Percentiles rank a stretch among this genome's conserved stretches.
Conservation (phyloP, 1,140 invertebrate species). For the Luehdorfia chinensis region DNA sequence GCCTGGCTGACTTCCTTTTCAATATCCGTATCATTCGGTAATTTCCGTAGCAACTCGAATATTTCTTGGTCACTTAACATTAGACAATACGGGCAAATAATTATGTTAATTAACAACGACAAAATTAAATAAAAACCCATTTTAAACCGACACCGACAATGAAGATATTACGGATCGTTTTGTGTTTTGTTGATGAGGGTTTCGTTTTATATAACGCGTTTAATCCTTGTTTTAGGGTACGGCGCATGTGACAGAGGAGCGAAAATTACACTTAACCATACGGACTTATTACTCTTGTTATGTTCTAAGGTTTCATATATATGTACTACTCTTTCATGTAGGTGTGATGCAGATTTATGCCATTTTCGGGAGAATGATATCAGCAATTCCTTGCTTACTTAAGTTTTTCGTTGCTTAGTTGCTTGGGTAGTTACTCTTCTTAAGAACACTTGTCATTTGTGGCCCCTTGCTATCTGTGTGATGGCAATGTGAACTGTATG, state of each 20-base stretch:
- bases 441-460: too few relatives aligned
- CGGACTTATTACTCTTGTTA: too few relatives aligned
- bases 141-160: not conserved
- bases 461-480: too few relatives aligned
- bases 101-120: not conserved
- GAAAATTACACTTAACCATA: too few relatives aligned
- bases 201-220: constrained; percentile 12
- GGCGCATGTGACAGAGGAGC: constrained; percentile 2
- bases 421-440: too few relatives aligned
- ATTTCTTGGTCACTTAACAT: constrained; percentile 3
- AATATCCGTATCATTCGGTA: constrained; percentile 1
- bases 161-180: constrained; percentile 2
- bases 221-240: constrained; percentile 9
- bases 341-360: too few relatives aligned
- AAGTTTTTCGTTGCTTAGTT: too few relatives aligned
- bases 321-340: too few relatives aligned
- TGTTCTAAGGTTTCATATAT: too few relatives aligned
- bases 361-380: too few relatives aligned
- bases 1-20: constrained; percentile 24
- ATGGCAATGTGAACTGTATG: too few relatives aligned
- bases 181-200: constrained; percentile 3
- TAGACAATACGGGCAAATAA: constrained; percentile 1
- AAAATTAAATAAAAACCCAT: not conserved
- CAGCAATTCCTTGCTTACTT: too few relatives aligned
- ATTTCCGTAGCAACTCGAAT: not conserved